phyloP scores from a whole-genome alignment of 2,888 invertebrate species.

The Piscicola geometra region DNA sequence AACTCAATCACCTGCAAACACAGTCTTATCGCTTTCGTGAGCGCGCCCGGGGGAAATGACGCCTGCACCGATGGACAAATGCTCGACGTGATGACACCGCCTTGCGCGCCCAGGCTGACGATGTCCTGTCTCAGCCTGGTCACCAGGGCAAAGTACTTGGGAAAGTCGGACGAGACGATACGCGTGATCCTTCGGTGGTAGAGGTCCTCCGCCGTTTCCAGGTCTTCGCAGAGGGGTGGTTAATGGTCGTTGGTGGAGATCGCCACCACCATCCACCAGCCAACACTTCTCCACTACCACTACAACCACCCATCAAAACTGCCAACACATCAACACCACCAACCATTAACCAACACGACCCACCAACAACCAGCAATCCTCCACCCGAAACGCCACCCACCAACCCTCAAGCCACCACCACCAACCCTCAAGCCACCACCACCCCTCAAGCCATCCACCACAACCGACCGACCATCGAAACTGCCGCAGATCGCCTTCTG shows the following conservation, averaged over 20 bases:
- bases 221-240: slow-evolving; percentile 59
- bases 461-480: slow-evolving; percentile 38
- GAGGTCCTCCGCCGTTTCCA: slow-evolving; percentile 65
- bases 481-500: slow-evolving; percentile 87
- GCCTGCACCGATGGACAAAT: slow-evolving; percentile 99
- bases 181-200: slow-evolving; percentile 84
- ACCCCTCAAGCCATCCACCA: neutral
- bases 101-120: slow-evolving; percentile 96
- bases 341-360: neutral
- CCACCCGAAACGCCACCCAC: neutral
- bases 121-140: slow-evolving; percentile 74
- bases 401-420: neutral
- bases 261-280: neutral
- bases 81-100: slow-evolving; percentile 95
- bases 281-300: neutral
- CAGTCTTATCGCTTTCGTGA: slow-evolving; percentile 99
- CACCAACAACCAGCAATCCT: neutral
- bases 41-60: slow-evolving; percentile 95
- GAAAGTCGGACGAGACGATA: slow-evolving; percentile 95
- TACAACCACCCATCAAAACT: neutral
- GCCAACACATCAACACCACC: neutral
- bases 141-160: slow-evolving; percentile 97
- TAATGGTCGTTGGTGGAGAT: neutral
- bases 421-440: slow-evolving; percentile 21
- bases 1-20: slow-evolving; percentile 77